Percentiles rank a stretch among this genome's conserved stretches.
phyloP scores from a whole-genome alignment of 2,113 vertebrate species.

The Erinaceus europaeus region DNA sequence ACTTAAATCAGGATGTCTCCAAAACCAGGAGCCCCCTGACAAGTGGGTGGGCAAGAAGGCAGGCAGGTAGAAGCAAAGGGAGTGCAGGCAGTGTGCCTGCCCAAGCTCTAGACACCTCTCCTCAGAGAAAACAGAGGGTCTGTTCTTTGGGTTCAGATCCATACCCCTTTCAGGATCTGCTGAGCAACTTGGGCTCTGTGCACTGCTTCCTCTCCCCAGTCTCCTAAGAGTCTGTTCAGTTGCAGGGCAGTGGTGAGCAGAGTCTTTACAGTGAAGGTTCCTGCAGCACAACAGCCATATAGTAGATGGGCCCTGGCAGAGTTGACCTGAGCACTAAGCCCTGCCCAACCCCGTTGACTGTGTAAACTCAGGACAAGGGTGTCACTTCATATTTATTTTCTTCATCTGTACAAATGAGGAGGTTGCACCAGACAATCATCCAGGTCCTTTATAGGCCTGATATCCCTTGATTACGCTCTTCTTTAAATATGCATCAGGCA shows the following conservation, averaged over 20 bases:
- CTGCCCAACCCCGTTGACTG: fast-evolving
- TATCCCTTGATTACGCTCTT: background rate
- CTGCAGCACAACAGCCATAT: background rate
- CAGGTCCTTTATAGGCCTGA: background rate
- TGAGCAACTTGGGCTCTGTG: background rate
- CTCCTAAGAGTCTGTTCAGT: background rate
- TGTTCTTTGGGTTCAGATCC: background rate
- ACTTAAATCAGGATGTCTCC: background rate
- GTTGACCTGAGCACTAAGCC: too few species aligned
- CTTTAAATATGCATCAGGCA: slow-evolving; percentile 23
- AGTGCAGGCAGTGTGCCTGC: background rate
- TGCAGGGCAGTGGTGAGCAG: background rate
- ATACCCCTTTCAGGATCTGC: background rate
- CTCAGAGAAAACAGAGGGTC: background rate
- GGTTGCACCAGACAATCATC: background rate
- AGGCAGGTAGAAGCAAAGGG: background rate
- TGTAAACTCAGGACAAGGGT: background rate
- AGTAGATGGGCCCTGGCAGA: background rate
- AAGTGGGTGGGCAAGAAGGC: background rate
- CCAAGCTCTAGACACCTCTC: background rate
- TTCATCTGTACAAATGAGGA: background rate
- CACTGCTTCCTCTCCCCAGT: background rate
- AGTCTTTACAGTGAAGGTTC: background rate
- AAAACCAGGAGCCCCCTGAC: background rate
- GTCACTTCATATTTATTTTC: background rate